Evolutionary conservation across 2,113 vertebrate genomes (phyloP).

Genomic region (Podiceps cristatus): DNA sequence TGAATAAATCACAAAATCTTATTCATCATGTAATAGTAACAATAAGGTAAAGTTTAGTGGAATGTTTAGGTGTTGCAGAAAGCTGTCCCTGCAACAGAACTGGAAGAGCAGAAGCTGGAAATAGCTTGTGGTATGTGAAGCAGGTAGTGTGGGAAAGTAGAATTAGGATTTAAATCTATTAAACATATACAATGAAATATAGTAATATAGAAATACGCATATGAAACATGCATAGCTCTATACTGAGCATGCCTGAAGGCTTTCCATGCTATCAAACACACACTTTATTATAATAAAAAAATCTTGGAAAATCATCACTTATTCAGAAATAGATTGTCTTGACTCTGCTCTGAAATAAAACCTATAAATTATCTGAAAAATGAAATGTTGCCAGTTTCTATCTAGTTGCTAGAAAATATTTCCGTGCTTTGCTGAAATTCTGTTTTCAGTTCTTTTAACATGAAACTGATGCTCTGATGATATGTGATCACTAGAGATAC

Average conservation of each 20-base stretch:
- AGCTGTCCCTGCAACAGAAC: not conserved
- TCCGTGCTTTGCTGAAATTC: conserved; percentile 15
- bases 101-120: not conserved
- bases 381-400: not conserved
- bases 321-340: not conserved
- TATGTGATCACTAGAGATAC: not conserved
- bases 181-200: not conserved
- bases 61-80: not conserved
- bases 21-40: not conserved
- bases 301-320: not conserved
- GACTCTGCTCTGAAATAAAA: not conserved
- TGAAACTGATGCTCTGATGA: not conserved
- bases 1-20: not conserved
- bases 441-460: conserved; percentile 26
- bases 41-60: not conserved
- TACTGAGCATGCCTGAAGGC: not conserved
- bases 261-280: not conserved
- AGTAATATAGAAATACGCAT: not conserved
- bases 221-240: not conserved
- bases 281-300: not conserved
- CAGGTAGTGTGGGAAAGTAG: not conserved
- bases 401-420: conserved; percentile 28
- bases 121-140: not conserved
- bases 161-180: not conserved
- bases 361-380: not conserved